phyloP scores from a whole-genome alignment of 2,797 vertebrate species.

The Mycteria americana region DNA sequence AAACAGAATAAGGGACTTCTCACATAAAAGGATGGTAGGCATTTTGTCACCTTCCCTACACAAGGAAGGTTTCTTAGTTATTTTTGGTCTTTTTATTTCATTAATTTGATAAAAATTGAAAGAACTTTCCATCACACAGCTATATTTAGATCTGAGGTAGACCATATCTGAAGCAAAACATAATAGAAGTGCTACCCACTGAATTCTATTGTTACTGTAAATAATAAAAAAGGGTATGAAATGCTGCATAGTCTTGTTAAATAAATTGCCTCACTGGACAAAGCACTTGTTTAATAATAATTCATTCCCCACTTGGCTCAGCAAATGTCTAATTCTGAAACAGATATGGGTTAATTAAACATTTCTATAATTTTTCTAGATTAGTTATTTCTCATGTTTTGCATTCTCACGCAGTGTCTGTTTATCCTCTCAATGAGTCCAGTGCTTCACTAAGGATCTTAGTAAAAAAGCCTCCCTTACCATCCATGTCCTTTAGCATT shows the following conservation, averaged over 20 bases:
- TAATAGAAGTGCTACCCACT: neutral
- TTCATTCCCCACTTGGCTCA: neutral
- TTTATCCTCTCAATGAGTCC: neutral
- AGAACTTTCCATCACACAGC: neutral
- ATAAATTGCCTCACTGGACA: neutral
- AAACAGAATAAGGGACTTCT: neutral
- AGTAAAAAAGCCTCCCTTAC: neutral
- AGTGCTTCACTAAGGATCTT: neutral
- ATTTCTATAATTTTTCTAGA: neutral
- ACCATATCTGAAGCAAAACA: neutral
- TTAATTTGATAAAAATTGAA: neutral
- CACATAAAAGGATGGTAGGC: accelerated
- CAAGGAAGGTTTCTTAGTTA: neutral
- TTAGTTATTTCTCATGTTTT: neutral
- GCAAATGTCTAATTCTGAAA: neutral
- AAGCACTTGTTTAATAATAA: neutral
- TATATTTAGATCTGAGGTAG: neutral
- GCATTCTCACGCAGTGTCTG: accelerated
- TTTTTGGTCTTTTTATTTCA: neutral
- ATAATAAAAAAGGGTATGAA: neutral
- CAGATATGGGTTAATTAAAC: neutral
- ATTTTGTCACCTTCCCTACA: neutral
- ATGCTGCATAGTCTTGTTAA: neutral
- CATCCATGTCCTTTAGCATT: neutral
- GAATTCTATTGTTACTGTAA: neutral